A percentile compares a stretch with the other conserved stretches of the same genome.
These are phyloP conservation scores for Apamea anceps DNA, from an alignment of 2,888 invertebrate genomes.

Conservation along the genomic window DNA sequence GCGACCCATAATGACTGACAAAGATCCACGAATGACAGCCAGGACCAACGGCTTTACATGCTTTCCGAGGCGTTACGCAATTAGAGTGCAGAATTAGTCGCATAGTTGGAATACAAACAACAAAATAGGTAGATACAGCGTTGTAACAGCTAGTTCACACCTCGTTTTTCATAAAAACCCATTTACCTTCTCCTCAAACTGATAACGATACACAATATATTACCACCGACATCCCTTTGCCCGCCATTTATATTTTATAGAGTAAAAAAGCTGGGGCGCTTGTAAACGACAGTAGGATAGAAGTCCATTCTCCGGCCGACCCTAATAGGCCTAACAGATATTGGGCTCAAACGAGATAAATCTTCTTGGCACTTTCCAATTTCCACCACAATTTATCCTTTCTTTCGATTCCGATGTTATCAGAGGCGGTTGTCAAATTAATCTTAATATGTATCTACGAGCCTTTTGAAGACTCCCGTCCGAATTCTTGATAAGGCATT, in stretches of 20 bases:
- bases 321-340: conserved; percentile 64
- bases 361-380: conserved; percentile 70
- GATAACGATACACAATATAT: conserved; percentile 27
- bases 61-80: too few relatives aligned
- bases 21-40: too few relatives aligned
- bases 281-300: conserved; percentile 58
- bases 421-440: conserved; percentile 39
- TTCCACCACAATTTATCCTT: conserved; percentile 67
- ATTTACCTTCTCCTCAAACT: conserved; percentile 15
- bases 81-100: neutral
- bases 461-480: conserved; percentile 26
- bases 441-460: conserved; percentile 59
- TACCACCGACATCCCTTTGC: conserved; percentile 9
- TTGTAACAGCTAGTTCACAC: neutral
- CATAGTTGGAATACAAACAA: neutral
- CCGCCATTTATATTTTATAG: conserved; percentile 47
- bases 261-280: conserved; percentile 40
- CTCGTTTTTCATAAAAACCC: conserved; percentile 11
- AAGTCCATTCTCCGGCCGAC: conserved; percentile 49
- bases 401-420: conserved; percentile 60
- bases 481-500: conserved; percentile 16
- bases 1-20: too few relatives aligned
- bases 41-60: too few relatives aligned
- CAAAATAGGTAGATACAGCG: neutral
- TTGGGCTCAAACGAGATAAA: conserved; percentile 69